Evolutionary conservation across 2,797 vertebrate genomes (phyloP).

Genomic region (Trachops cirrhosus): DNA sequence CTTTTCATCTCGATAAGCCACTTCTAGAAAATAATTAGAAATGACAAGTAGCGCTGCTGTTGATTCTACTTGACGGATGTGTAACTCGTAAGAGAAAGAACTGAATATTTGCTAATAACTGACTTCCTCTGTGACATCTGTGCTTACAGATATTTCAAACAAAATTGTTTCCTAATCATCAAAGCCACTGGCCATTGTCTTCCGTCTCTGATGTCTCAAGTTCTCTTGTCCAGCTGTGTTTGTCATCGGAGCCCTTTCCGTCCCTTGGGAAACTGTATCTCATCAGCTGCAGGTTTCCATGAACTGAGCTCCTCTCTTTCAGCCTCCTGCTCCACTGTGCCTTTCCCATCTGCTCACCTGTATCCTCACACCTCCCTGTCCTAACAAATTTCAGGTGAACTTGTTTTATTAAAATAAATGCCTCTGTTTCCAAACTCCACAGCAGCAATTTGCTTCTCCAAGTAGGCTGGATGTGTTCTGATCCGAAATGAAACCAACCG

Average conservation of each 20-base stretch:
- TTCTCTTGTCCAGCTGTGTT: not conserved
- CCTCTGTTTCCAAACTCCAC: not conserved
- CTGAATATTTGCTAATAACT: not conserved
- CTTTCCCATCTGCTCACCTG: not conserved
- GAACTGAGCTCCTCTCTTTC: not conserved
- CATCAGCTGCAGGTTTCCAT: not conserved
- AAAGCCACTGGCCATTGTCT: not conserved
- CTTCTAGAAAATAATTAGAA: conserved; percentile 38
- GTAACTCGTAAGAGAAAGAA: not conserved
- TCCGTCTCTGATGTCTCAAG: not conserved
- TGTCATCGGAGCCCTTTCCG: not conserved
- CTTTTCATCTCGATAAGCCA: not conserved
- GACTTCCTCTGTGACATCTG: conserved; percentile 30
- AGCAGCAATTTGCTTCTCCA: not conserved
- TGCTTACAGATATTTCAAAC: conserved; percentile 22
- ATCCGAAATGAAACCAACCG: not conserved
- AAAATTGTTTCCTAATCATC: conserved; percentile 40
- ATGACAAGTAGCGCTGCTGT: not conserved
- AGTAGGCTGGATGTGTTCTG: not conserved
- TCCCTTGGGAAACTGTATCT: conserved; percentile 16
- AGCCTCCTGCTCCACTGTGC: not conserved
- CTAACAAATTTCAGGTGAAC: not conserved
- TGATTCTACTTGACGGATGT: not conserved
- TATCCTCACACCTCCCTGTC: not conserved
- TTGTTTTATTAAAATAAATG: not conserved